Base-by-base conservation (phyloP, 2,888 invertebrate genomes). In the Nemotelus pantherinus region DNA sequence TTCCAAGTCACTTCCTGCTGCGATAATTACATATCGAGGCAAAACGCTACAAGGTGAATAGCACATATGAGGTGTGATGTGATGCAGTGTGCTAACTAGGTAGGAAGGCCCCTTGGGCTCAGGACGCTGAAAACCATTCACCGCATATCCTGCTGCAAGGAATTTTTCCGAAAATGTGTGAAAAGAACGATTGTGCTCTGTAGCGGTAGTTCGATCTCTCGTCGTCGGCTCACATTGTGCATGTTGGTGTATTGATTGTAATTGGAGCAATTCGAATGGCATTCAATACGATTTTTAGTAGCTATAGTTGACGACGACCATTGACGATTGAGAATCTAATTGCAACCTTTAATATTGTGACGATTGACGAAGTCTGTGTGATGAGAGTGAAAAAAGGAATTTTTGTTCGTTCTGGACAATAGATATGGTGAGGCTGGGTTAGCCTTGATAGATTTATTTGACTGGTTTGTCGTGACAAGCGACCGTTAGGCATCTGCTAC, bases 1-100 rank as follows among this genome's bases (percentile, higher is more conserved):
- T 68, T 53, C 25, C 41, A 6, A 48, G 50, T 25, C 50, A 68
- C 48, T 68, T 68, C 68, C 68, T 68, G 68, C 68, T 68, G 68
- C 10, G 68, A 68, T 48, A 50, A 50, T 50, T 68, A 68, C 48
- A 25, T 47, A 50, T 65, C n/a, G 41, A 65, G 47, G 65, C 47
- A 65, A 45, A 45, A 10, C 45, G 47, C n/a, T 65, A 3, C n/a
- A 41, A 68, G 41, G 68, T 53, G 39, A 43, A 68, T 6, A 48
- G 41, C 3, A 53, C 25, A 25, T 25, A 25, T 25, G 25, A 25
- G 25, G 25, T 25, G 25, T 41, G 68, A 53, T 68, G 68, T 53
- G 68, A 53, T 41, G 44, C 53, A 39, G 10, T 47, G 44, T 65
- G 47, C 65, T 65, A 25, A 39, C 43, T 4, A 57, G 25, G 4